These are phyloP conservation scores for Sympetrum striolatum DNA, from an alignment of 2,888 invertebrate species.

Conservation along the genomic window DNA sequence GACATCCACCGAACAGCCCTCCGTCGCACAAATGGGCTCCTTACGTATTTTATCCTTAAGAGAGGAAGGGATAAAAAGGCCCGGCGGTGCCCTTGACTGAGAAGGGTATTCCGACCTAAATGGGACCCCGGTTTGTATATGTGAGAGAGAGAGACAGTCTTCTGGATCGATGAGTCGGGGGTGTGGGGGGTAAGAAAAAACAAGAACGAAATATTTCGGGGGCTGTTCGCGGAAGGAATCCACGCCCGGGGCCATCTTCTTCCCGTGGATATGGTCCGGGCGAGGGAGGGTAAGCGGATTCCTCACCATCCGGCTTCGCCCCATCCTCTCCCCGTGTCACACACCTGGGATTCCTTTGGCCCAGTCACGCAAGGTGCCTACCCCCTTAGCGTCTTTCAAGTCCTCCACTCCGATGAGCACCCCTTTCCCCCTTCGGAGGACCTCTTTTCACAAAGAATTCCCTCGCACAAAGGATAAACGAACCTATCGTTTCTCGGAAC, in stretches of 20 bases:
- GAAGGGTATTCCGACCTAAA: background rate
- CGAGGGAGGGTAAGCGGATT: background rate
- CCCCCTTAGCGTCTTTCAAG: background rate
- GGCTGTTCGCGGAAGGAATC: background rate
- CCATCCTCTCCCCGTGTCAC: background rate
- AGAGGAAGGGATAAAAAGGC: background rate
- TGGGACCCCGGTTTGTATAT: background rate
- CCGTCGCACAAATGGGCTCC: background rate
- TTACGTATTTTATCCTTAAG: background rate
- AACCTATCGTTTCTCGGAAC: background rate
- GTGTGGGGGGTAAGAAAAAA: background rate
- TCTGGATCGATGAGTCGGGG: background rate
- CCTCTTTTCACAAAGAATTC: background rate
- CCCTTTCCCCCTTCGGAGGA: background rate
- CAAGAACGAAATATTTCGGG: background rate
- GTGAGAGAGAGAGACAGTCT: background rate
- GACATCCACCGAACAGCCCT: background rate
- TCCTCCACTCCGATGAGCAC: background rate
- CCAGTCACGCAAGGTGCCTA: constrained; percentile 26
- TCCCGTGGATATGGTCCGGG: background rate
- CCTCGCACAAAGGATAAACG: background rate
- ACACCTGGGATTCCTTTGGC: constrained; percentile 27
- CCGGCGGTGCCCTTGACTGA: background rate
- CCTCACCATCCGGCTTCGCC: background rate
- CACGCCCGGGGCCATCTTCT: background rate